A percentile compares a stretch with the other conserved stretches of the same genome.
Conservation (phyloP, 2,797 vertebrate species). For the Cyclopterus lumpus region DNA sequence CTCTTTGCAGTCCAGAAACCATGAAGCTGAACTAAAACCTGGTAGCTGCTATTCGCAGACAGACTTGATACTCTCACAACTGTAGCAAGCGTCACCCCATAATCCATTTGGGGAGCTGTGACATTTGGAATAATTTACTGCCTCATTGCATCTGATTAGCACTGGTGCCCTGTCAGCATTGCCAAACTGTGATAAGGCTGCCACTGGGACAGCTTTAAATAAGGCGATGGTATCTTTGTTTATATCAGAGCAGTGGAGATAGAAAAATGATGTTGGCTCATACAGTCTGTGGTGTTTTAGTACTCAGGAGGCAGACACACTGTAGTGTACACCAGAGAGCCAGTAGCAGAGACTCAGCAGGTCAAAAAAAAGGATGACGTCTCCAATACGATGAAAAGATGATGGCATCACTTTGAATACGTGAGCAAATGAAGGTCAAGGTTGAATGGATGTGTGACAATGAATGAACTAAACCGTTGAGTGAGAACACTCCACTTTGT, state of each 20-base stretch:
- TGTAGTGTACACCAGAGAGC: slow-evolving; percentile 10
- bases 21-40: slow-evolving; percentile 22
- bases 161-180: slow-evolving; percentile 43
- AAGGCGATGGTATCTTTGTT: slow-evolving; percentile 61
- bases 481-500: neutral
- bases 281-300: slow-evolving; percentile 12
- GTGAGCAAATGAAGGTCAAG: neutral
- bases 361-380: neutral
- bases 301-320: slow-evolving; percentile 12
- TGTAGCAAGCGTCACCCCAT: slow-evolving; percentile 32
- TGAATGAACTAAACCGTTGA: neutral
- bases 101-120: slow-evolving; percentile 48
- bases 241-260: slow-evolving; percentile 40
- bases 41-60: slow-evolving; percentile 11
- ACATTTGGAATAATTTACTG: slow-evolving; percentile 64
- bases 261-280: slow-evolving; percentile 19
- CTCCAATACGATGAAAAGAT: neutral
- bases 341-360: slow-evolving; percentile 1
- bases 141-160: slow-evolving; percentile 63
- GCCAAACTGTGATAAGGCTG: slow-evolving; percentile 43
- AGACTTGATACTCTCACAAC: slow-evolving; percentile 30
- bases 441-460: neutral
- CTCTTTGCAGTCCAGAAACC: slow-evolving; percentile 7
- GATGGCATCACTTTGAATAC: neutral
- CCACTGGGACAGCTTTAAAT: slow-evolving; percentile 53